These are phyloP conservation scores for Tenthredo amoena DNA, from an alignment of 2,888 invertebrate species.

Conservation along the genomic window DNA sequence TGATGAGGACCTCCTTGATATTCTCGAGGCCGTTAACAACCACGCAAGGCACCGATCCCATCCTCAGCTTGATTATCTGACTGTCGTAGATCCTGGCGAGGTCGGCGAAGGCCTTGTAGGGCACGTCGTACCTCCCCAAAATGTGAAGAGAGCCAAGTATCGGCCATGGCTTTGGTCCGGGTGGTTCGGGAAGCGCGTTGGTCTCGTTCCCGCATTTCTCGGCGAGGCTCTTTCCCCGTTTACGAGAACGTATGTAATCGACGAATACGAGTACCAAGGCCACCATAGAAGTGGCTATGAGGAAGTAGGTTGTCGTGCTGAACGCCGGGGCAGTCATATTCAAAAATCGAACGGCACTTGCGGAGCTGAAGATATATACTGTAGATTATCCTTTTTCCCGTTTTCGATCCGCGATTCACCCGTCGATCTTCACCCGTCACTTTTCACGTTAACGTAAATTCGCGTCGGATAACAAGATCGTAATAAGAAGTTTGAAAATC, in stretches of 20 bases:
- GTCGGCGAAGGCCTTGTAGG: constrained; percentile 81
- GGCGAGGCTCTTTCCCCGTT: constrained; percentile 45
- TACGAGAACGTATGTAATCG: constrained; percentile 62
- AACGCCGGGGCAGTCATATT: constrained; percentile 61
- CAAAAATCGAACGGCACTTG: constrained; percentile 18
- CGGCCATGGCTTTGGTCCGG: constrained; percentile 80
- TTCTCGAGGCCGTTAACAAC: constrained; percentile 82
- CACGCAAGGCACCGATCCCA: constrained; percentile 81
- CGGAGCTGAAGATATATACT: background rate
- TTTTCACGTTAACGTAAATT: background rate
- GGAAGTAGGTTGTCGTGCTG: constrained; percentile 69
- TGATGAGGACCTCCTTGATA: constrained; percentile 81
- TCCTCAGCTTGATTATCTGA: constrained; percentile 79
- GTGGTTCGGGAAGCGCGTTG: constrained; percentile 74
- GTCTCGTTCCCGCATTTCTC: constrained; percentile 58
- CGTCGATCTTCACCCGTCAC: background rate
- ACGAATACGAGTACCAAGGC: constrained; percentile 66
- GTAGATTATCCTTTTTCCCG: constrained; percentile 1
- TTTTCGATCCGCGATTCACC: constrained; percentile 9
- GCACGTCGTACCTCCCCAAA: constrained; percentile 81
- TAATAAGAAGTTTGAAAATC: background rate
- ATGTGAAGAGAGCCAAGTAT: constrained; percentile 81
- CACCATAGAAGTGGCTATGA: constrained; percentile 65
- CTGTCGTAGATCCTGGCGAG: constrained; percentile 79
- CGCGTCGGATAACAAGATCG: background rate